Percentiles rank a stretch among this genome's conserved stretches.
These are phyloP conservation scores for Hozukius guyotensis DNA, from an alignment of 2,797 vertebrate species.

Conservation along the genomic window DNA sequence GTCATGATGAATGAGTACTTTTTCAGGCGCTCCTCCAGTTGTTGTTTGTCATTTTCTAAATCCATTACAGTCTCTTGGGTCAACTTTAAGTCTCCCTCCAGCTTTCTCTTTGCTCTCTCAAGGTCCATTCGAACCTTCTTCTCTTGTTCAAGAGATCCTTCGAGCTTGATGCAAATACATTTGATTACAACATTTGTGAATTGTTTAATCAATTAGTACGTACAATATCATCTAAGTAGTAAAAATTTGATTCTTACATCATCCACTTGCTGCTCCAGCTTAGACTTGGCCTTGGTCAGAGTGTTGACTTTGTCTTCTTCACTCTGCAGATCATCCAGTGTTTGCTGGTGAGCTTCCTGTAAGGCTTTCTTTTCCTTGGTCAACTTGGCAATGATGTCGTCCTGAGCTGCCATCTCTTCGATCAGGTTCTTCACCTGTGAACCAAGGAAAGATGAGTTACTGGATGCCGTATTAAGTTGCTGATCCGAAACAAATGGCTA, in stretches of 20 bases:
- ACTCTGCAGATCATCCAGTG: constrained; percentile 91
- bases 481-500: not conserved
- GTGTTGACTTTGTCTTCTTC: constrained; percentile 94
- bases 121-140: constrained; percentile 89
- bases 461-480: not conserved
- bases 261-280: constrained; percentile 91
- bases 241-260: constrained; percentile 82
- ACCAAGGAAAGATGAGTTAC: constrained; percentile 2
- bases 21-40: constrained; percentile 88
- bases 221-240: not conserved
- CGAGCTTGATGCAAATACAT: constrained; percentile 78
- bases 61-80: constrained; percentile 91
- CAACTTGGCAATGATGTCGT: constrained; percentile 88
- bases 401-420: constrained; percentile 89
- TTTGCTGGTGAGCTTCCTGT: constrained; percentile 91
- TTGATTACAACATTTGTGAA: not conserved
- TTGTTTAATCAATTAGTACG: not conserved
- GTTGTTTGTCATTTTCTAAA: constrained; percentile 89
- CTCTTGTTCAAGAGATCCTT: constrained; percentile 92
- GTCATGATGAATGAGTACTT: constrained; percentile 70
- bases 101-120: constrained; percentile 89
- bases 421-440: constrained; percentile 89
- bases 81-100: constrained; percentile 90
- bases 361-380: constrained; percentile 92
- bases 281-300: constrained; percentile 89